A percentile compares a stretch with the other conserved stretches of the same genome.
phyloP scores from a whole-genome alignment of 2,113 vertebrate species.

The Geococcyx californianus region DNA sequence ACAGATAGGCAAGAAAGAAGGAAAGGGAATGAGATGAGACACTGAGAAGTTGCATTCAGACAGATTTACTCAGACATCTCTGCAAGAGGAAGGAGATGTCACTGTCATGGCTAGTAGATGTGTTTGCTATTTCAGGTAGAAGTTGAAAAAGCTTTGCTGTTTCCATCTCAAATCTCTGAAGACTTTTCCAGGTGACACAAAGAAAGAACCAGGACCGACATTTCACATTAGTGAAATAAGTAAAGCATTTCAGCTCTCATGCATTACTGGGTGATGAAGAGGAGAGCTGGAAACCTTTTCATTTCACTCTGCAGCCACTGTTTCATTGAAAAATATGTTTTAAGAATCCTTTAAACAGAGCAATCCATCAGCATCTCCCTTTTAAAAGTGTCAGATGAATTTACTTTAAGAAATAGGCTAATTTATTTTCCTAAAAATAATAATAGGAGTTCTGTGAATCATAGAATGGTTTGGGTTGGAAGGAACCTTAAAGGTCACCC shows the following conservation, averaged over 20 bases:
- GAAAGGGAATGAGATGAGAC: not conserved
- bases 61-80: not conserved
- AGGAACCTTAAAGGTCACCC: no score
- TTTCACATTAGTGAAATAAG: not conserved
- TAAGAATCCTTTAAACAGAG: not conserved
- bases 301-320: not conserved
- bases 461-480: no score
- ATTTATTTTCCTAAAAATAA: not conserved
- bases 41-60: not conserved
- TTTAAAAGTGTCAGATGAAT: not conserved
- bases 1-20: not conserved
- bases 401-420: not conserved
- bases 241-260: not conserved
- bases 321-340: not conserved
- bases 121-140: not conserved
- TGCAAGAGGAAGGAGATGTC: not conserved
- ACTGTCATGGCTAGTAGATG: rapidly evolving
- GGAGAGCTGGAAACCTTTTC: not conserved
- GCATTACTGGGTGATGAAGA: not conserved
- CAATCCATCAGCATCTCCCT: not conserved
- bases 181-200: not conserved
- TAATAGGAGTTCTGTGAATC: not conserved
- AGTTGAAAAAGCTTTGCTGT: not conserved
- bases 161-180: not conserved
- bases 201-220: not conserved